Evolutionary conservation across 2,797 vertebrate species (phyloP).

Genomic region (Allobates femoralis): DNA sequence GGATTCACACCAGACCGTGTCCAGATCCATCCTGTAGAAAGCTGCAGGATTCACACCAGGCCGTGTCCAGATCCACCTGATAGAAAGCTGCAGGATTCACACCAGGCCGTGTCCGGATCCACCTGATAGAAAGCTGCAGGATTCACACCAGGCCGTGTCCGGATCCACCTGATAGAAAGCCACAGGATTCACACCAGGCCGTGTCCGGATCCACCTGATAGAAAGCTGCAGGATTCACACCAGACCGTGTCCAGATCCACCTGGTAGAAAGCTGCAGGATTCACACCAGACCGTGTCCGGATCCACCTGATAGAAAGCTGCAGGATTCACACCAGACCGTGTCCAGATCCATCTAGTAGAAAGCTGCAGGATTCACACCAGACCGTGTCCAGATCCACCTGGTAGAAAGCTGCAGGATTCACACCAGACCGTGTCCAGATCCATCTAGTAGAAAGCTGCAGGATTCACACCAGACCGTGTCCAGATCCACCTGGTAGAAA

Average conservation of each 20-base stretch:
- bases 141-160: background rate
- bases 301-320: background rate
- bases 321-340: no score
- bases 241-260: background rate
- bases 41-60: no score
- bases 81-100: no score
- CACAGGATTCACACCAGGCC: no score
- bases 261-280: background rate
- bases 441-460: background rate
- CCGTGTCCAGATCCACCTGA: background rate
- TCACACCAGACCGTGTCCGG: background rate
- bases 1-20: background rate
- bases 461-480: background rate
- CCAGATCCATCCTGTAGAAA: background rate
- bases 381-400: background rate
- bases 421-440: background rate
- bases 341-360: background rate
- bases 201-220: background rate
- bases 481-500: background rate
- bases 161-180: background rate
- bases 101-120: background rate
- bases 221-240: no score
- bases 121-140: background rate
- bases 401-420: background rate
- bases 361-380: no score